Evolutionary conservation across 2,113 vertebrate species (phyloP).

Genomic region (Ictalurus punctatus): DNA sequence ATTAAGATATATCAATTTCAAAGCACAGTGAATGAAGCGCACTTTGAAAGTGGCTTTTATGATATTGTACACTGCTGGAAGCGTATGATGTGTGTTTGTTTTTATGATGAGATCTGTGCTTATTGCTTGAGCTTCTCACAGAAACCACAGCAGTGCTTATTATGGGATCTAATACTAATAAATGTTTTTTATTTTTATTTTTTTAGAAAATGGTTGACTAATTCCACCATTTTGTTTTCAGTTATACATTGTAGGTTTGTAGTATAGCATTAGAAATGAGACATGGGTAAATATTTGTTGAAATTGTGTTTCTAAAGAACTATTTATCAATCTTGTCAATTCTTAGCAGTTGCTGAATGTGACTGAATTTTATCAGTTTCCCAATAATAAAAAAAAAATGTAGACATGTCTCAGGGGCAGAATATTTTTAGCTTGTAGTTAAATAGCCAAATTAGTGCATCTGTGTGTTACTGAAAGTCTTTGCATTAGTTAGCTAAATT

Average conservation of each 20-base stretch:
- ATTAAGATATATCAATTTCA: conserved; percentile 50
- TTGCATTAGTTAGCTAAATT: not conserved
- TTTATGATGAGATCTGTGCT: conserved; percentile 37
- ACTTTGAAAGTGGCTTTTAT: conserved; percentile 32
- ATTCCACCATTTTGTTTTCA: not conserved
- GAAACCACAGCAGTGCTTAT: conserved; percentile 17
- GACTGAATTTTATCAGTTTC: not conserved
- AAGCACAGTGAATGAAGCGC: not conserved
- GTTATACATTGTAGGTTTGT: not conserved
- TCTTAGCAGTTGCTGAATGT: not conserved
- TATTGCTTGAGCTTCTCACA: conserved; percentile 39
- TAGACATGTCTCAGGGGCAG: not conserved
- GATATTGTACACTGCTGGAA: conserved; percentile 38
- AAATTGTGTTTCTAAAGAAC: not conserved
- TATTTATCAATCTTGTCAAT: not conserved
- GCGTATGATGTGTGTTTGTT: conserved; percentile 24
- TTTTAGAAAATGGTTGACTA: not conserved
- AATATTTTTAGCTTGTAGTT: not conserved
- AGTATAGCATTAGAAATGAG: not conserved
- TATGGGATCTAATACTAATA: conserved; percentile 18
- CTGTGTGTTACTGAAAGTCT: not conserved
- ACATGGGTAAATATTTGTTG: not conserved
- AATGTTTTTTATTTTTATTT: not conserved
- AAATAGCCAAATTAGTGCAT: not conserved
- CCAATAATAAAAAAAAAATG: not conserved